Base-by-base conservation (phyloP, 2,797 vertebrate genomes). In the Anguilla obscura region DNA sequence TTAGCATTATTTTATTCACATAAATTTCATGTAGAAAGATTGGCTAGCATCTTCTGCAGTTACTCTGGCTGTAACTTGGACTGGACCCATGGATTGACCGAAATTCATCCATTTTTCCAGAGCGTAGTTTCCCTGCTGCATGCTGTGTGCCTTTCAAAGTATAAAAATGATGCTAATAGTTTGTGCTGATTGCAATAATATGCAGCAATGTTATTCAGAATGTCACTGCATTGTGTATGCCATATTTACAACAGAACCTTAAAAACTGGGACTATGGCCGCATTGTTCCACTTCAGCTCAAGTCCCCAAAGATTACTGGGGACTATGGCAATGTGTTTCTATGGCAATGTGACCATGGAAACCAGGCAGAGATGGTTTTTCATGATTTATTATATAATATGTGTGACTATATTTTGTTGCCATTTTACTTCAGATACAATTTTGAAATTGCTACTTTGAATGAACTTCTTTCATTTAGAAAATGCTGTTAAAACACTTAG, bases 321-420 rank as follows among this genome's bases (percentile, higher is more conserved):
- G 52, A 88, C 85, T 36, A 87, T 52, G 40, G 40, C 40, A 40
- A 40, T 40, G n/a, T 10, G 86, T 91, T 88, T 63, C 89, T 69
- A 88, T 86, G 69, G 85, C 82, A 89, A 89, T 71, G 84, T 83
- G 82, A 76, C 87, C 87, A 89, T 85, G 87, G 86, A 54, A 89
- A 89, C 84, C 36, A 82, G 88, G 52, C 27, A 40, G 76, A 87
- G 88, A 87, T 86, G 30, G 66, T 86, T 52, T 79, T 58, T 83
- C 80, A 69, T n/a, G 8, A 69, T 69, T 7, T 24, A 6, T 66
- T 66, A n/a, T 69, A 27, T 27, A 24, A 69, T n/a, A 66, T 69
- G 24, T 69, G 45, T 21, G 4, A 79, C 14, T 45, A 79, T 40
- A 69, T 45, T 79, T 33, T 33, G 30, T 14, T 16, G 36, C 10